Base-by-base conservation (phyloP, 2,888 invertebrate species). In the Phortica okadai region DNA sequence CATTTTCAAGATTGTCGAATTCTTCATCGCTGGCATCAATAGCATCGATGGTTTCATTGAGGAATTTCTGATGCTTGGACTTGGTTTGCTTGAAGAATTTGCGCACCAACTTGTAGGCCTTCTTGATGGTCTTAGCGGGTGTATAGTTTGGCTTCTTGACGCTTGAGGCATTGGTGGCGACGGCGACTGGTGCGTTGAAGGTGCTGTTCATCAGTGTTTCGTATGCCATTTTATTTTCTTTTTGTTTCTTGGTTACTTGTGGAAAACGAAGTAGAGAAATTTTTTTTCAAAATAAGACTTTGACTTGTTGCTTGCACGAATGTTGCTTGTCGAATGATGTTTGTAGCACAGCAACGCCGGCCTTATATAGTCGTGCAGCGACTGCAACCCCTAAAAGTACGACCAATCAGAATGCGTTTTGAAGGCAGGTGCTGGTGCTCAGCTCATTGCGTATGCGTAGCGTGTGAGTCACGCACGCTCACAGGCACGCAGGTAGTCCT, bases 371-470 rank as follows among this genome's bases (percentile, higher is more conserved):
- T 7, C 42, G 44, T 77, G 58, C 73, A 33, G 41, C 45, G 45
- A 5, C 14, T 6, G 78, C 83, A 80, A 82, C 84, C 85, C 88
- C 80, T 82, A 78, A 77, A 69, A n/a, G 1, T 2, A 10, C 76
- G 59, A 73, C 90, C 90, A 90, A 89, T 89, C 85, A 84, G 70
- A 78, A 56, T 44, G 59, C 54, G 44, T 74, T 77, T 77, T 75
- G 44, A 1, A 42, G 74, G 87, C 89, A 89, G 90, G 90, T 89
- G 88, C n/a, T 79, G 75, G 78, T 78, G 33, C 75, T 79, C 50
- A 25, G 7, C 64, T 33, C 76, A 79, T 73, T 77, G 77, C 67
- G 44, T 76, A 74, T 45, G 72, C 76, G 77, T 73, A 74, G 74
- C 75, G 79, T 75, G 77, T 74, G 77, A 74, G 67, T 80, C 78